These are phyloP conservation scores for Oenanthe melanoleuca DNA, from an alignment of 2,113 vertebrate genomes.

Conservation along the genomic window DNA sequence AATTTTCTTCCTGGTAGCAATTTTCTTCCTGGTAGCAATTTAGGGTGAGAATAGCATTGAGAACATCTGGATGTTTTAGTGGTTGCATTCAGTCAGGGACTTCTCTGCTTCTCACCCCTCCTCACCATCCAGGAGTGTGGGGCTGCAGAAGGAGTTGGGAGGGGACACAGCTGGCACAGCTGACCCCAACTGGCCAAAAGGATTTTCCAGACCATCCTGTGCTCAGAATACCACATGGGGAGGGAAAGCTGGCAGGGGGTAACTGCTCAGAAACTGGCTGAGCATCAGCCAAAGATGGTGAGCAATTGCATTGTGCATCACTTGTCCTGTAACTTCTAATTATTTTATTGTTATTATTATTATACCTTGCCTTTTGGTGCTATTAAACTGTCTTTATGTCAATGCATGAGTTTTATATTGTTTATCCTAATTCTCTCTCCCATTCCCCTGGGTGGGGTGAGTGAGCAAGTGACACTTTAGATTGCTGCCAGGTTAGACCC, in stretches of 20 bases:
- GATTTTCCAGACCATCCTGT: neutral
- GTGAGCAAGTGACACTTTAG: neutral
- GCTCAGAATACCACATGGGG: neutral
- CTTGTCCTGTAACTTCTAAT: neutral
- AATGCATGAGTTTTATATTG: neutral
- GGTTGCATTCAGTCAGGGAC: neutral
- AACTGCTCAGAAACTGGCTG: neutral
- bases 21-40: neutral
- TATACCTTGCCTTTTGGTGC: neutral
- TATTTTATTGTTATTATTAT: neutral
- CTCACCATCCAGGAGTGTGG: accelerated
- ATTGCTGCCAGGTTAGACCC: neutral
- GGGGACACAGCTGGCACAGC: neutral
- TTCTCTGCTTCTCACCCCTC: neutral
- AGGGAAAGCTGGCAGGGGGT: neutral
- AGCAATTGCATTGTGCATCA: neutral
- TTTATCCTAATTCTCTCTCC: neutral
- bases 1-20: neutral
- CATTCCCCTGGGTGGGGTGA: accelerated
- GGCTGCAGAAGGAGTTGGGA: neutral
- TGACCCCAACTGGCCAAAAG: neutral
- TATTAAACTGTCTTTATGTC: neutral
- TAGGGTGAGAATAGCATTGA: neutral
- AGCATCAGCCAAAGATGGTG: neutral
- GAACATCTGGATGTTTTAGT: neutral